Percentiles rank a stretch among this genome's conserved stretches.
phyloP scores from a whole-genome alignment of 2,113 vertebrate genomes.

The Rynchops niger region DNA sequence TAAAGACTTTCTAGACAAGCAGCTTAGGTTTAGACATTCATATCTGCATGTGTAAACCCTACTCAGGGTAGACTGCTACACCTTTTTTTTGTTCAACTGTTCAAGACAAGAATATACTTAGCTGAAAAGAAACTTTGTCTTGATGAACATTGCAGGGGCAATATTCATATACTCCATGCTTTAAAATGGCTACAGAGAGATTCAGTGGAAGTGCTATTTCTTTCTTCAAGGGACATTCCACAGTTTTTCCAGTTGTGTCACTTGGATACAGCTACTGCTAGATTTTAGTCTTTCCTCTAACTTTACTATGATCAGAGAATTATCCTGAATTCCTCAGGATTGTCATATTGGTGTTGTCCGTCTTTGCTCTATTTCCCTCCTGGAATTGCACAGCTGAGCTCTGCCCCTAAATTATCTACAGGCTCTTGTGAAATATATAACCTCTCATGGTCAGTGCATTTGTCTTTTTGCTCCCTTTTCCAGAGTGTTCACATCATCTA shows the following conservation, averaged over 20 bases:
- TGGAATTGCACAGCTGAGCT: neutral
- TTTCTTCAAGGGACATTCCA: neutral
- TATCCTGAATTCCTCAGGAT: neutral
- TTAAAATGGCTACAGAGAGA: neutral
- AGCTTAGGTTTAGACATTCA: neutral
- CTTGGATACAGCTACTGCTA: neutral
- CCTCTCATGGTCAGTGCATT: rapidly evolving
- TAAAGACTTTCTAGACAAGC: neutral
- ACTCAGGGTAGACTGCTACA: neutral
- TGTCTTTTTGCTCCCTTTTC: neutral
- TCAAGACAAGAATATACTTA: neutral
- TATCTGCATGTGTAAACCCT: neutral
- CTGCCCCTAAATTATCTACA: neutral
- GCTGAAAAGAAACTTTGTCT: neutral
- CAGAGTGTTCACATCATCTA: neutral
- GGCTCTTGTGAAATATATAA: neutral
- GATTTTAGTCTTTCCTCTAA: neutral
- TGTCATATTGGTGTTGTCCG: neutral
- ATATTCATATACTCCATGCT: neutral
- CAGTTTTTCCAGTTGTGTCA: neutral
- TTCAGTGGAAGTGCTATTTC: neutral
- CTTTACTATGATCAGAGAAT: neutral
- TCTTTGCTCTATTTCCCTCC: neutral
- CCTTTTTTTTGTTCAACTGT: neutral
- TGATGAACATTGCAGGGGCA: neutral